A percentile compares a stretch with the other conserved stretches of the same genome.
phyloP scores from a whole-genome alignment of 2,888 invertebrate species.

The Microctonus aethiopoides region DNA sequence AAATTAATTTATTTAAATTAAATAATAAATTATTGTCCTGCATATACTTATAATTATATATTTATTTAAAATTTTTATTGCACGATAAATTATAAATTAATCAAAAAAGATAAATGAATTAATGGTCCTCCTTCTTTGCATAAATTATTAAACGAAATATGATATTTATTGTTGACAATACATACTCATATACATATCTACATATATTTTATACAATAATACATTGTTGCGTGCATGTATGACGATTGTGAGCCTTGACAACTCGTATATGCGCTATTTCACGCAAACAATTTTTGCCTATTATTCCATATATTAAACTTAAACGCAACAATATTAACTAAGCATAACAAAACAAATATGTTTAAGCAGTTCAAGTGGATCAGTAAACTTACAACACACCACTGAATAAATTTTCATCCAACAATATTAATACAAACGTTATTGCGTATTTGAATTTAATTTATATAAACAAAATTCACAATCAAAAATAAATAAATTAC shows the following conservation, averaged over 20 bases:
- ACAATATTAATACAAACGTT: too few species aligned
- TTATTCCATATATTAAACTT: constrained; percentile 2
- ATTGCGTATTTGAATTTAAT: neutral
- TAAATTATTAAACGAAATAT: constrained; percentile 28
- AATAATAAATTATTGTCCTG: too few species aligned
- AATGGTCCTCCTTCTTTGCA: constrained; percentile 14
- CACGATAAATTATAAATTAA: too few species aligned
- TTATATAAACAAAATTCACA: neutral
- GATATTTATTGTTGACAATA: constrained; percentile 28
- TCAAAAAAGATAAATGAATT: constrained; percentile 12
- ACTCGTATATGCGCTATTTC: constrained; percentile 11
- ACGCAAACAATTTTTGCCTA: neutral
- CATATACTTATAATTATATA: too few species aligned
- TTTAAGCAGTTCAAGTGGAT: neutral
- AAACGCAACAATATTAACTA: neutral
- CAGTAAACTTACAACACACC: neutral
- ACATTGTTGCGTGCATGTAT: constrained; percentile 18
- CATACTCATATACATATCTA: neutral
- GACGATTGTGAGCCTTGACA: constrained; percentile 27
- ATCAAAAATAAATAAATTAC: neutral
- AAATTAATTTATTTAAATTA: too few species aligned
- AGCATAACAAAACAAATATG: constrained; percentile 20
- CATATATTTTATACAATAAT: neutral
- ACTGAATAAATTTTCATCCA: neutral
- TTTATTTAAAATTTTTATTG: too few species aligned